phyloP scores from a whole-genome alignment of 2,113 vertebrate species.

The Sprattus sprattus region DNA sequence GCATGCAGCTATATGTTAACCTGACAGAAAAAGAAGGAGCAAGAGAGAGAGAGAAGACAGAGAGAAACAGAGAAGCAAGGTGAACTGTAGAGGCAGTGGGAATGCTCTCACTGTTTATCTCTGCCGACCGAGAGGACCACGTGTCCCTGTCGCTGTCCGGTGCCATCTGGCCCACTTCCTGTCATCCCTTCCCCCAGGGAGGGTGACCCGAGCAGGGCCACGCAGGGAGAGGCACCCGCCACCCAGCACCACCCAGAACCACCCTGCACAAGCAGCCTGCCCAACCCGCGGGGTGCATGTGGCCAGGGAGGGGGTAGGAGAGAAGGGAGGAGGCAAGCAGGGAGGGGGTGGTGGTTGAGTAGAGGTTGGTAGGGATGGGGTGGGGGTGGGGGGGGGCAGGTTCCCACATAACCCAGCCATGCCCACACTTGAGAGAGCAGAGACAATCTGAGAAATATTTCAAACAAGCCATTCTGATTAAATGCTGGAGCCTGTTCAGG shows the following conservation, averaged over 20 bases:
- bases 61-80: neutral
- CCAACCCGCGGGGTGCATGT: neutral
- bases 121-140: slow-evolving; percentile 62
- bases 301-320: neutral
- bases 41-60: neutral
- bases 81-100: slow-evolving; percentile 2
- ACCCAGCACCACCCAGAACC: slow-evolving; percentile 1
- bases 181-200: slow-evolving; percentile 66
- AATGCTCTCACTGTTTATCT: slow-evolving; percentile 35
- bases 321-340: neutral
- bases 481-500: slow-evolving; percentile 23
- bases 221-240: slow-evolving; percentile 40
- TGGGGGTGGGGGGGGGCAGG: neutral
- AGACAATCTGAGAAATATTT: slow-evolving; percentile 17
- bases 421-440: slow-evolving; percentile 25
- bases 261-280: slow-evolving; percentile 4
- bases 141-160: slow-evolving; percentile 63
- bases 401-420: slow-evolving; percentile 9
- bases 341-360: neutral
- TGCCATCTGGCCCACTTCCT: slow-evolving; percentile 76
- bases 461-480: slow-evolving; percentile 26
- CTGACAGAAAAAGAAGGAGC: neutral
- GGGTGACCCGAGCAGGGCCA: slow-evolving; percentile 56
- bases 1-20: neutral
- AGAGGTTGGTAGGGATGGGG: neutral